A percentile compares a stretch with the other conserved stretches of the same genome.
Evolutionary conservation across 2,113 vertebrate genomes (phyloP).

Genomic region (Rhipidura dahli): DNA sequence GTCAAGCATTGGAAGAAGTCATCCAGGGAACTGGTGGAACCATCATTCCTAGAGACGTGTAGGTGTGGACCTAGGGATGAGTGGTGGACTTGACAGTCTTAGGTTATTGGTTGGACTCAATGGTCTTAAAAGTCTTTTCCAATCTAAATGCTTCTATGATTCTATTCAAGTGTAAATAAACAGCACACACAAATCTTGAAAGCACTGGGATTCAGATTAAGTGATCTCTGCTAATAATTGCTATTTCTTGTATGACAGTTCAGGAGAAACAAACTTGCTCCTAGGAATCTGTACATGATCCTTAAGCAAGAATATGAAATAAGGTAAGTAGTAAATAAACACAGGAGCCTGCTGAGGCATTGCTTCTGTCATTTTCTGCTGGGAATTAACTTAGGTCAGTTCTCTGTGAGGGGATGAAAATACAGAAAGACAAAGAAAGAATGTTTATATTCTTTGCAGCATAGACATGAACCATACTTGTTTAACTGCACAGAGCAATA

Average conservation of each 20-base stretch:
- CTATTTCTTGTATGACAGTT: neutral
- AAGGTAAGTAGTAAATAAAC: neutral
- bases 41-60: neutral
- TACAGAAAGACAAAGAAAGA: neutral
- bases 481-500: neutral
- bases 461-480: neutral
- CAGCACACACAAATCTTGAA: neutral
- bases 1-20: neutral
- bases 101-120: neutral
- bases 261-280: neutral
- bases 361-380: neutral
- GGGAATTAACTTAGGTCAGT: neutral
- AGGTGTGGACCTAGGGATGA: neutral
- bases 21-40: neutral
- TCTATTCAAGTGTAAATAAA: neutral
- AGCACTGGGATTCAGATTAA: neutral
- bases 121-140: neutral
- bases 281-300: neutral
- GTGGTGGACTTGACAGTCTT: neutral
- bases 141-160: neutral
- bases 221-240: neutral
- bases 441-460: neutral
- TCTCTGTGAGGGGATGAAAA: neutral
- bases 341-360: neutral
- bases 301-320: neutral